Percentiles rank a stretch among this genome's conserved stretches.
phyloP scores from a whole-genome alignment of 2,888 invertebrate species.

The Caenorhabditis becei region DNA sequence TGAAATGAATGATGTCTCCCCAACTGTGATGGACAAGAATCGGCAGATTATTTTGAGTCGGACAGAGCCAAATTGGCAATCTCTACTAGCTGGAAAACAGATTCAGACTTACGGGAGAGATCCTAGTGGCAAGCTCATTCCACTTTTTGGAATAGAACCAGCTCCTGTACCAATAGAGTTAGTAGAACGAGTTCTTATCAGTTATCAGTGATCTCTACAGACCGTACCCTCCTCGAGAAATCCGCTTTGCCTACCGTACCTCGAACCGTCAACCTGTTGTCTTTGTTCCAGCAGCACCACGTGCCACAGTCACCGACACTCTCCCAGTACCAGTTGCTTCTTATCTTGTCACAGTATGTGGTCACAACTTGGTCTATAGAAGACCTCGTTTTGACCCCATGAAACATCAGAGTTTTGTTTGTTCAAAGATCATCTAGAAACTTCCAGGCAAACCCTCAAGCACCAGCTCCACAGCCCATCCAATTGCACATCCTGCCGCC shows the following conservation, averaged over 20 bases:
- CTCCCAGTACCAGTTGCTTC: slow-evolving; percentile 59
- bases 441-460: slow-evolving; percentile 52
- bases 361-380: background rate
- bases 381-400: background rate
- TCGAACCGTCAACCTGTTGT: slow-evolving; percentile 58
- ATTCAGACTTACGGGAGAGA: slow-evolving; percentile 64
- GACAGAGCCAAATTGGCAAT: slow-evolving; percentile 60
- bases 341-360: slow-evolving; percentile 67
- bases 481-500: slow-evolving; percentile 48
- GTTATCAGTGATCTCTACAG: slow-evolving; percentile 9
- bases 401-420: background rate
- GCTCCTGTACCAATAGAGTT: slow-evolving; percentile 36
- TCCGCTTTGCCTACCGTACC: slow-evolving; percentile 61
- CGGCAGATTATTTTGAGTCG: slow-evolving; percentile 63
- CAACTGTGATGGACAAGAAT: slow-evolving; percentile 65
- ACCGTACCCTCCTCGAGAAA: slow-evolving; percentile 52
- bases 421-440: background rate
- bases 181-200: background rate
- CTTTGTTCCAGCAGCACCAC: slow-evolving; percentile 57
- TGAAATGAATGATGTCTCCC: slow-evolving; percentile 57
- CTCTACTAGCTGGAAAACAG: slow-evolving; percentile 32
- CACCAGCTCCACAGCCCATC: slow-evolving; percentile 28
- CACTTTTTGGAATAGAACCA: slow-evolving; percentile 44
- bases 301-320: slow-evolving; percentile 3
- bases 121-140: slow-evolving; percentile 56